Percentiles rank a stretch among this genome's conserved stretches.
Evolutionary conservation across 2,113 vertebrate genomes (phyloP).

Genomic region (Seriola rivoliana): DNA sequence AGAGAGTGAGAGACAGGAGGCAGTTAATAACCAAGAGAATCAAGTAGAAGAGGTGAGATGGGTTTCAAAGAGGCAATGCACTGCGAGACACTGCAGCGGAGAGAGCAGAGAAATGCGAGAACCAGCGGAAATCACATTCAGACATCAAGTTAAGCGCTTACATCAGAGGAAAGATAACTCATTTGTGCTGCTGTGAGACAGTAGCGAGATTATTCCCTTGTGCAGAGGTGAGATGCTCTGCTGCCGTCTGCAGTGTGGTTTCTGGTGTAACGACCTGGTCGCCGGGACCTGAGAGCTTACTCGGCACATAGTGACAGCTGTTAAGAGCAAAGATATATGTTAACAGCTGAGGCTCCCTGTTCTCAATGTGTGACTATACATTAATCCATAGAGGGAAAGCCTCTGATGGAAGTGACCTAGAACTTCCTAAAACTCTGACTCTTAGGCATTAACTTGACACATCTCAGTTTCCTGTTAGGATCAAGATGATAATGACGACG

Average conservation of each 20-base stretch:
- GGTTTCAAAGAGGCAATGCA: background rate
- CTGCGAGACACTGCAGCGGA: background rate
- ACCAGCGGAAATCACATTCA: constrained; percentile 34
- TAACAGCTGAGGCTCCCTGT: background rate
- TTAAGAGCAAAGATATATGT: constrained; percentile 5
- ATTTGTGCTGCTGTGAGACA: constrained; percentile 8
- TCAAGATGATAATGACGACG: background rate
- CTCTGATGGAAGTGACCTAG: background rate
- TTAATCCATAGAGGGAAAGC: background rate
- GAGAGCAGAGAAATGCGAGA: constrained; percentile 14
- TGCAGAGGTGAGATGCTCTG: constrained; percentile 16
- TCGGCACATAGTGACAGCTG: constrained; percentile 35
- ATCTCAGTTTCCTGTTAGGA: background rate
- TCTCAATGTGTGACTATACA: constrained; percentile 9
- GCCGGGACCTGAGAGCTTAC: background rate
- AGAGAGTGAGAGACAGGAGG: background rate
- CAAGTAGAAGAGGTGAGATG: constrained; percentile 3
- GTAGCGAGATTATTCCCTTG: background rate
- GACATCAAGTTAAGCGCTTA: constrained; percentile 2
- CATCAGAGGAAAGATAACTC: constrained; percentile 8
- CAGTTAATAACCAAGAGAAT: constrained; percentile 25
- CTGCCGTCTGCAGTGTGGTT: constrained; percentile 38
- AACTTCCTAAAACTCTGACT: background rate
- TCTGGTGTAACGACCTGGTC: constrained; percentile 34
- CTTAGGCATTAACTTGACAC: background rate